Percentiles rank a stretch among this genome's conserved stretches.
Evolutionary conservation across 2,113 vertebrate genomes (phyloP).

Genomic region (Nipponia nippon): DNA sequence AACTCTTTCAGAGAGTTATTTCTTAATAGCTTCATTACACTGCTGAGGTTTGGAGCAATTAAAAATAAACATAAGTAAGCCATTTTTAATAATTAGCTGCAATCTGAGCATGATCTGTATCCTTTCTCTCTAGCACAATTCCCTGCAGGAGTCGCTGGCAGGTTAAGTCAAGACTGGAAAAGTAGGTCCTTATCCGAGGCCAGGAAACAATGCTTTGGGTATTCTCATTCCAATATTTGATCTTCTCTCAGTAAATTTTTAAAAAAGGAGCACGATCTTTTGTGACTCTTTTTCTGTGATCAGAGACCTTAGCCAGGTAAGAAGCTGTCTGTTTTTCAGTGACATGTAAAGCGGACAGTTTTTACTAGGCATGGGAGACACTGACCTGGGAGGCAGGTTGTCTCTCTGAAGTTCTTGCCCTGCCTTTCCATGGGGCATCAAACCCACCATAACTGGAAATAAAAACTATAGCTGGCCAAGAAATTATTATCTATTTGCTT

Average conservation of each 20-base stretch:
- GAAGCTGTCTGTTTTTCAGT: not conserved
- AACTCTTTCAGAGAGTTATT: slow-evolving; percentile 61
- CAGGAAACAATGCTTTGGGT: not conserved
- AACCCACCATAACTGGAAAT: not conserved
- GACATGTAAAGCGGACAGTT: not conserved
- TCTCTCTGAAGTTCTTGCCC: not conserved
- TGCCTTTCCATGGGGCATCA: not conserved
- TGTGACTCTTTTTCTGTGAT: not conserved
- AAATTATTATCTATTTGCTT: not conserved
- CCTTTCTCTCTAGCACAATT: slow-evolving; percentile 8
- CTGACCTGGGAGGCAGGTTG: not conserved
- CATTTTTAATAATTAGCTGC: slow-evolving; percentile 56
- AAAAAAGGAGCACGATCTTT: not conserved
- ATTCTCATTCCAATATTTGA: not conserved
- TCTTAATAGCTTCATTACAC: slow-evolving; percentile 54
- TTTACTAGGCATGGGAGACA: not conserved
- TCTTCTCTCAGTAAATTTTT: not conserved
- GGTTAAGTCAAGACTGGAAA: slow-evolving; percentile 29
- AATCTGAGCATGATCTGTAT: not conserved
- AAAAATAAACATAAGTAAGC: slow-evolving; percentile 55
- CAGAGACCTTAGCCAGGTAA: not conserved
- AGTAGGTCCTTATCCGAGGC: slow-evolving; percentile 2
- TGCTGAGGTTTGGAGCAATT: slow-evolving; percentile 43
- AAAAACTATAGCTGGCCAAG: not conserved
- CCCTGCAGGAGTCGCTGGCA: not conserved